Percentiles rank a stretch among this genome's conserved stretches.
Evolutionary conservation across 2,113 vertebrate species (phyloP).

Genomic region (Coreoperca whiteheadi): DNA sequence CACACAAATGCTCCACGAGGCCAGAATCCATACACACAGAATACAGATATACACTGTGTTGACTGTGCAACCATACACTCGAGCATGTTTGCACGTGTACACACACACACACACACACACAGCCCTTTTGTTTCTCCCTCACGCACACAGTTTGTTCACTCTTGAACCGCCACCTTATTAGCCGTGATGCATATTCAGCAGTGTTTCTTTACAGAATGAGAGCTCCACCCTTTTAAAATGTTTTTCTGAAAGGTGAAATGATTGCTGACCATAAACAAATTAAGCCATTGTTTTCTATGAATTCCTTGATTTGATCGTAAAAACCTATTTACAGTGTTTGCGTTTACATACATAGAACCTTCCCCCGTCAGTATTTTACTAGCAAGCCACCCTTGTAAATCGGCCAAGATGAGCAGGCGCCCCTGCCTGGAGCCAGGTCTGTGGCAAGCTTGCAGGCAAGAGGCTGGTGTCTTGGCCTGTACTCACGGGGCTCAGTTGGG

Average conservation of each 20-base stretch:
- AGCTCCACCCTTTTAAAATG: background rate
- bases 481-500: background rate
- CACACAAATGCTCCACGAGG: background rate
- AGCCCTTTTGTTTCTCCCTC: background rate
- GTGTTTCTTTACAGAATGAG: constrained; percentile 16
- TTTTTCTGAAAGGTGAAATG: background rate
- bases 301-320: background rate
- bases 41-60: background rate
- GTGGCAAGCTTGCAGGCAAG: background rate
- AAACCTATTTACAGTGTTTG: background rate
- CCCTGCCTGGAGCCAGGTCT: background rate
- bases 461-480: background rate
- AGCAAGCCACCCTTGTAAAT: background rate
- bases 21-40: background rate
- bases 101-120: background rate
- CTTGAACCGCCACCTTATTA: constrained; percentile 2
- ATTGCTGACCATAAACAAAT: background rate
- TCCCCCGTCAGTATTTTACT: background rate
- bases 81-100: background rate
- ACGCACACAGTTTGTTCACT: background rate
- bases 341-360: background rate
- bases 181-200: constrained; percentile 25
- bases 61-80: background rate
- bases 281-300: background rate
- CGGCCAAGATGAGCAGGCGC: background rate